These are phyloP conservation scores for Embiotoca jacksoni DNA, from an alignment of 2,113 vertebrate genomes.

Conservation along the genomic window DNA sequence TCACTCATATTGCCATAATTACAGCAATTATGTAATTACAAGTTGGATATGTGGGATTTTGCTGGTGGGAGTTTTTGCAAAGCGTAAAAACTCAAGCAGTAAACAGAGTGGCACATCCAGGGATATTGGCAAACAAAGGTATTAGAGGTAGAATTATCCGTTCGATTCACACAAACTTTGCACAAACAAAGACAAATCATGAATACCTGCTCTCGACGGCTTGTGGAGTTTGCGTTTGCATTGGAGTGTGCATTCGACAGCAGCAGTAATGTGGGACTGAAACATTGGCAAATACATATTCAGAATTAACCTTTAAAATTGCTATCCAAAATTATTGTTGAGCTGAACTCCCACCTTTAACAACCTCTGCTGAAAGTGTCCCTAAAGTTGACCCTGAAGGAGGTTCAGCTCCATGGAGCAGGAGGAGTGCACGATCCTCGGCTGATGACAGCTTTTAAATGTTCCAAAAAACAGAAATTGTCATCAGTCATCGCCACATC, in stretches of 20 bases:
- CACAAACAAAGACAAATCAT: too few relatives aligned
- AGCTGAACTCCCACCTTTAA: too few relatives aligned
- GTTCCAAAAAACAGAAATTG: constrained; percentile 23
- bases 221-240: too few relatives aligned
- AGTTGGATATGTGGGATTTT: constrained; percentile 7
- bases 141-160: constrained; percentile 1
- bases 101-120: not conserved
- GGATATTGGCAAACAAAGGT: not conserved
- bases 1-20: not conserved
- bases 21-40: not conserved
- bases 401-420: not conserved
- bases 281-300: too few relatives aligned
- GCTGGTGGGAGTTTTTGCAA: constrained; percentile 5
- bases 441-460: constrained; percentile 8
- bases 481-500: constrained; percentile 9
- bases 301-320: too few relatives aligned
- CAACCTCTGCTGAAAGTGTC: too few relatives aligned
- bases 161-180: not conserved
- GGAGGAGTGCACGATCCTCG: not conserved
- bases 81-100: not conserved
- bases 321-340: too few relatives aligned
- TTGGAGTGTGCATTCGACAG: too few relatives aligned
- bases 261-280: too few relatives aligned
- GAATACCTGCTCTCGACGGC: too few relatives aligned
- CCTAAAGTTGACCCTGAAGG: too few relatives aligned